A percentile compares a stretch with the other conserved stretches of the same genome.
Evolutionary conservation across 2,797 vertebrate genomes (phyloP).

Genomic region (Carcharodon carcharias): DNA sequence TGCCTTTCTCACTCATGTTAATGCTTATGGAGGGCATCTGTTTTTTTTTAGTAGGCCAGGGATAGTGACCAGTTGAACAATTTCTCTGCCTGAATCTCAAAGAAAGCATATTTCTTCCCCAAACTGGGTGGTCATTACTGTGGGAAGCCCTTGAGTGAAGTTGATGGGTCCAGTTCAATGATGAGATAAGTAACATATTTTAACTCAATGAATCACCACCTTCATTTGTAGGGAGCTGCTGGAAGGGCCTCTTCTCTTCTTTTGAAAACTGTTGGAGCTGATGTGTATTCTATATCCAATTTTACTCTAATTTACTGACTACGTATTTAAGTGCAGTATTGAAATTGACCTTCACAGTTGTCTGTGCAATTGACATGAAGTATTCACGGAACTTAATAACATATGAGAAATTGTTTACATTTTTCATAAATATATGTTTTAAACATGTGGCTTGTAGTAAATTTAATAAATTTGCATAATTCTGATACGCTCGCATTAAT

Average conservation of each 20-base stretch:
- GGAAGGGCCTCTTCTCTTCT: background rate
- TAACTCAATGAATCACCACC: background rate
- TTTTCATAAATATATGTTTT: background rate
- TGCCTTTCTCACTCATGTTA: background rate
- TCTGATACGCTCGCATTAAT: background rate
- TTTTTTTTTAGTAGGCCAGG: background rate
- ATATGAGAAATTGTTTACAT: background rate
- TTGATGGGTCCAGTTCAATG: background rate
- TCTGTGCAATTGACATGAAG: background rate
- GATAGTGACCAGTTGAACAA: background rate
- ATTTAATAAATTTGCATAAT: background rate
- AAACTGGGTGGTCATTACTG: conserved; percentile 8
- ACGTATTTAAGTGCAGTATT: background rate
- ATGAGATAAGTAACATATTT: background rate
- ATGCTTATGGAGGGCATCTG: background rate
- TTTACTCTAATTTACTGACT: background rate
- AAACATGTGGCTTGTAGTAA: background rate
- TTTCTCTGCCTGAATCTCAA: background rate
- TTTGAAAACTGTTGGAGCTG: background rate
- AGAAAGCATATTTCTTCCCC: background rate
- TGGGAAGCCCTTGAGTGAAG: background rate
- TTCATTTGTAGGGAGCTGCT: background rate
- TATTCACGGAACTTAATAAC: background rate
- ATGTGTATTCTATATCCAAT: background rate
- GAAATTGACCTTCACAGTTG: background rate